phyloP scores from a whole-genome alignment of 2,113 vertebrate genomes.

The Piliocolobus tephrosceles region DNA sequence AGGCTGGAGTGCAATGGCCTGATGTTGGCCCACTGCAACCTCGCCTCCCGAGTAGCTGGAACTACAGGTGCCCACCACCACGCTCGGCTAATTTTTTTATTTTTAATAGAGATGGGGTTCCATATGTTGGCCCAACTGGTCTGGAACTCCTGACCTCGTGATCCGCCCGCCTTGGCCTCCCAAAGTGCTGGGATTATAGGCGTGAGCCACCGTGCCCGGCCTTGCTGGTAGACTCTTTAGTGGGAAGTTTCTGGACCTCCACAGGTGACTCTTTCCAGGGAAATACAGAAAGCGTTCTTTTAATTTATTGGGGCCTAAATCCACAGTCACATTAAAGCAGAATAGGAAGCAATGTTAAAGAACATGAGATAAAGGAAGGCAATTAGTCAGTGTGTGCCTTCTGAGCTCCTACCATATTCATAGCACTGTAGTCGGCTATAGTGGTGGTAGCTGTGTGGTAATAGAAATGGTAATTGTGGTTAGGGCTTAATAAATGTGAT shows the following conservation, averaged over 20 bases:
- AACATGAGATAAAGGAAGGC: not conserved
- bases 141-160: too few species aligned
- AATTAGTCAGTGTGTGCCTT: not conserved
- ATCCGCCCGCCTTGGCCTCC: too few species aligned
- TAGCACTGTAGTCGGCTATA: accelerated
- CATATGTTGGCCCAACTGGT: too few species aligned
- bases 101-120: too few species aligned
- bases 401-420: not conserved
- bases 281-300: not conserved
- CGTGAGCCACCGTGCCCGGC: too few species aligned
- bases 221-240: not conserved
- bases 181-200: too few species aligned
- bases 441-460: accelerated
- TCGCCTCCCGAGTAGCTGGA: too few species aligned
- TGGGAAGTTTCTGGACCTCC: not conserved
- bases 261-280: not conserved
- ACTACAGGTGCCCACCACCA: too few species aligned
- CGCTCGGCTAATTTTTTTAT: too few species aligned
- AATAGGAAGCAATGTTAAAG: not conserved
- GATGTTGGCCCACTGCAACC: too few species aligned
- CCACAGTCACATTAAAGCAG: not conserved
- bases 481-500: not conserved
- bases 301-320: not conserved
- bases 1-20: too few species aligned
- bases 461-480: not conserved